Percentiles rank a stretch among this genome's conserved stretches.
phyloP scores from a whole-genome alignment of 2,113 vertebrate genomes.

The Verasper variegatus region DNA sequence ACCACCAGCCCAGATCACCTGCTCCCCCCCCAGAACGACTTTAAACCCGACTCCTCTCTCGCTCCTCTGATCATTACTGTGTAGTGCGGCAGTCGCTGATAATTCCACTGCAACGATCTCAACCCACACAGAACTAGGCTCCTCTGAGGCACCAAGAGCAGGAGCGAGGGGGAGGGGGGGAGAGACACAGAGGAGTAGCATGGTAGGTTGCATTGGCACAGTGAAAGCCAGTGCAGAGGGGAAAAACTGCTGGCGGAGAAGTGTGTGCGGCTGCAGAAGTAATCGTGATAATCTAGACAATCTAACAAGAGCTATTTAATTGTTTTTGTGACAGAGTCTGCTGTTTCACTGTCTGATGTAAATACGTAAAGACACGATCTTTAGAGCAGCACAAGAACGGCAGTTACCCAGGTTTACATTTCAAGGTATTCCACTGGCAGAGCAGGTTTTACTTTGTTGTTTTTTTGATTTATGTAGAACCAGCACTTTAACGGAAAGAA shows the following conservation, averaged over 20 bases:
- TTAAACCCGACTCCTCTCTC: background rate
- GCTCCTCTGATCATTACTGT: slow-evolving; percentile 5
- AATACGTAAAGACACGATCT: no score
- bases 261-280: slow-evolving; percentile 17
- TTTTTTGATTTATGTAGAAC: no score
- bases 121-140: slow-evolving; percentile 44
- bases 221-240: slow-evolving; percentile 30
- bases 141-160: slow-evolving; percentile 46
- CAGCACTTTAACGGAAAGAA: no score
- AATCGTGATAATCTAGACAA: background rate
- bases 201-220: slow-evolving; percentile 67
- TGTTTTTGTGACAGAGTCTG: background rate
- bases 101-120: slow-evolving; percentile 56
- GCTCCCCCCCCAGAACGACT: no score
- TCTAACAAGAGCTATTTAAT: background rate
- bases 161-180: slow-evolving; percentile 30
- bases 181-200: slow-evolving; percentile 37
- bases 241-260: background rate
- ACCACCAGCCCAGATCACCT: no score
- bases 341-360: background rate
- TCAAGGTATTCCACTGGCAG: no score
- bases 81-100: slow-evolving; percentile 30
- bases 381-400: no score
- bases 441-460: no score
- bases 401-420: no score